A percentile compares a stretch with the other conserved stretches of the same genome.
These are phyloP conservation scores for Trididemnum miniatum DNA, from an alignment of 23 tunicate genomes.

Conservation along the genomic window DNA sequence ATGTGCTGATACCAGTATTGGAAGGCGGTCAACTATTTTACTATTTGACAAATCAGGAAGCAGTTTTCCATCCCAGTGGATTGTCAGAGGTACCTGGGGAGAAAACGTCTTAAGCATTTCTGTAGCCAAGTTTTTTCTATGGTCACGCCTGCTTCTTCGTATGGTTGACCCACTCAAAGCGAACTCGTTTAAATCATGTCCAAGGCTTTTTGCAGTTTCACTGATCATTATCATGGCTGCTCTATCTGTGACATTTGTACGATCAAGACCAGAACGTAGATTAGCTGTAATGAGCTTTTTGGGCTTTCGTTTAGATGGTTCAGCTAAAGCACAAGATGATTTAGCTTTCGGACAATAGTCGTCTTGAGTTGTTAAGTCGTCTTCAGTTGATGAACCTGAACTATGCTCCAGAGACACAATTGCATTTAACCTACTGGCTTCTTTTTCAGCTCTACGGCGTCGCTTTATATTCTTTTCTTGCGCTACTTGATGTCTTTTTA, in stretches of 20 bases:
- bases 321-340: no score
- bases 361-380: neutral
- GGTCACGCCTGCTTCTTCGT: neutral
- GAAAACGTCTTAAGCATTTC: no score
- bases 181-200: neutral
- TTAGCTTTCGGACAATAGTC: neutral
- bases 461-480: neutral
- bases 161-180: neutral
- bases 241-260: neutral
- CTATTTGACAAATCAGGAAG: no score
- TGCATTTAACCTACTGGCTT: neutral
- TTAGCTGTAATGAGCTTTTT: conserved; percentile 2
- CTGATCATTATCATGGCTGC: conserved; percentile 9
- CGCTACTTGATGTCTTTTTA: neutral
- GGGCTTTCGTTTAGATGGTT: no score
- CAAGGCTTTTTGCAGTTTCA: conserved; percentile 20
- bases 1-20: no score
- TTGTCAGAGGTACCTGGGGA: no score
- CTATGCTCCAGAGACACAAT: neutral
- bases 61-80: no score
- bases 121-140: neutral
- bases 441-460: neutral
- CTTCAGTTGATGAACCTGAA: neutral
- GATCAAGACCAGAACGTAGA: neutral
- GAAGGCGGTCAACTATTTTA: no score